Conservation (phyloP, 2,113 vertebrate species). For the Clinocottus analis region DNA sequence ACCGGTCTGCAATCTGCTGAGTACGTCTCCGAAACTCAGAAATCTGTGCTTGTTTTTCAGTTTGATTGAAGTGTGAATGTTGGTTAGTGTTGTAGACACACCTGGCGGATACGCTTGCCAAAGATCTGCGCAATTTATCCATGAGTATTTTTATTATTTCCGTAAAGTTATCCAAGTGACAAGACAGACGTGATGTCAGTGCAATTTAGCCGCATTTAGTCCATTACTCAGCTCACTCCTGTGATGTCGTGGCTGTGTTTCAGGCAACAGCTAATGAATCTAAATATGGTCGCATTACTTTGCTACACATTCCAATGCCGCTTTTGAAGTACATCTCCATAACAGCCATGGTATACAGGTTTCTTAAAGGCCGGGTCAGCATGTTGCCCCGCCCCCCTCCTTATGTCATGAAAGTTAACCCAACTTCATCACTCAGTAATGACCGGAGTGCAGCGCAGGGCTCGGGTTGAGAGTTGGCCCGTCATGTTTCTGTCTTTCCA, state of each 20-base stretch:
- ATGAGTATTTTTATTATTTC: not conserved
- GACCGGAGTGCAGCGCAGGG: slow-evolving; percentile 15
- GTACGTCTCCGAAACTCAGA: no score
- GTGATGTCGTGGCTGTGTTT: slow-evolving; percentile 1
- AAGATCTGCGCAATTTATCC: not conserved
- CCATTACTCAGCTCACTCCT: not conserved
- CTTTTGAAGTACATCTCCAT: slow-evolving; percentile 65
- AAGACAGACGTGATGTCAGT: not conserved
- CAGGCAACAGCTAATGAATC: slow-evolving; percentile 26
- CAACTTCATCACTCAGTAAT: slow-evolving; percentile 37
- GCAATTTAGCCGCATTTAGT: not conserved
- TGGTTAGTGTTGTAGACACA: no score
- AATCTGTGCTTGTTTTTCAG: no score
- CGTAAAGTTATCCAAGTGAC: not conserved
- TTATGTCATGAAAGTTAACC: slow-evolving; percentile 40
- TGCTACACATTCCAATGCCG: slow-evolving; percentile 53
- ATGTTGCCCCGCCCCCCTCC: not conserved
- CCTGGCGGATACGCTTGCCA: no score
- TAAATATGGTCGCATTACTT: slow-evolving; percentile 36
- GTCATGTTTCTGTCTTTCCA: slow-evolving; percentile 8
- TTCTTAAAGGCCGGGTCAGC: slow-evolving; percentile 37
- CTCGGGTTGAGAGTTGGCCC: slow-evolving; percentile 36
- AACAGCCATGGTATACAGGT: slow-evolving; percentile 32
- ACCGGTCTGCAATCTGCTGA: not conserved
- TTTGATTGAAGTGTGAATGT: no score